These are phyloP conservation scores for Rhadina sibilatrix DNA, from an alignment of 2,113 vertebrate genomes.

Conservation along the genomic window DNA sequence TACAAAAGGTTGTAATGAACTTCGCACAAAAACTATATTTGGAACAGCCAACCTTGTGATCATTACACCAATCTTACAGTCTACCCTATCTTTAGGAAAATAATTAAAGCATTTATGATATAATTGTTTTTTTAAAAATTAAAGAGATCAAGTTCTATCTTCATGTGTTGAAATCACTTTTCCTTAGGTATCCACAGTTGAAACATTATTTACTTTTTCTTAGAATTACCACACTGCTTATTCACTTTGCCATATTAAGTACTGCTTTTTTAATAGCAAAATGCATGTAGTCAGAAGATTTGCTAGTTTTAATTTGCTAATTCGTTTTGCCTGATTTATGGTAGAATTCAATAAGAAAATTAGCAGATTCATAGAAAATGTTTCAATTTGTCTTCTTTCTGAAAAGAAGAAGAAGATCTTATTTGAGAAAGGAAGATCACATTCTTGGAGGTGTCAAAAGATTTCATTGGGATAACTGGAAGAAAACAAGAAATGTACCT, in stretches of 20 bases:
- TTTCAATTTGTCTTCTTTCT: not conserved
- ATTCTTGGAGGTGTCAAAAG: not conserved
- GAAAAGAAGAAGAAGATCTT: too few species aligned
- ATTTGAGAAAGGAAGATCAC: not conserved
- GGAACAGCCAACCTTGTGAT: not conserved
- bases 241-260: not conserved
- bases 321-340: not conserved
- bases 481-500: not conserved
- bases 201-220: not conserved
- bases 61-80: not conserved
- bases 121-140: not conserved
- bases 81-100: not conserved
- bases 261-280: not conserved
- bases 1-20: not conserved
- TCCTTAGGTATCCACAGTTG: not conserved
- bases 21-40: not conserved
- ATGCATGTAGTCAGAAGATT: not conserved
- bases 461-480: not conserved
- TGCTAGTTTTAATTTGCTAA: not conserved
- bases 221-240: not conserved
- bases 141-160: not conserved
- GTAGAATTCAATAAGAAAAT: not conserved
- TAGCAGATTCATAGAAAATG: not conserved
- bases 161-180: not conserved
- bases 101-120: not conserved